Evolutionary conservation across 2,888 invertebrate genomes (phyloP).

Genomic region (Panorpa germanica): DNA sequence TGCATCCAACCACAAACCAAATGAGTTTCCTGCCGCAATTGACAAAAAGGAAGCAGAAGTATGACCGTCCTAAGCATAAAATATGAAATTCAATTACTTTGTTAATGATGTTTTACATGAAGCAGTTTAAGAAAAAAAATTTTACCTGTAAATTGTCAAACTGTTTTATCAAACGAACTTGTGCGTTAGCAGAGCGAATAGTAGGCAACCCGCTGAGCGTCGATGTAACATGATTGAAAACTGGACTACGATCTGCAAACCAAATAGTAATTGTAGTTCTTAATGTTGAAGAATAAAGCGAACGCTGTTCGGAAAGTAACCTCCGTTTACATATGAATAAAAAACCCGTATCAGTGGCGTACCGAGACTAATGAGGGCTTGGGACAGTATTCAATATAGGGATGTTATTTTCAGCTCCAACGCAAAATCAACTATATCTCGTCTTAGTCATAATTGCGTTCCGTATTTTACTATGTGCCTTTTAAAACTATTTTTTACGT

Average conservation of each 20-base stretch:
- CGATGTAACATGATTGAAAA: conserved; percentile 80
- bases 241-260: conserved; percentile 73
- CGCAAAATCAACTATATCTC: too few relatives aligned
- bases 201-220: conserved; percentile 72
- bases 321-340: too few relatives aligned
- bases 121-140: conserved; percentile 3
- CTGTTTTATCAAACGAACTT: conserved; percentile 50
- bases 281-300: too few relatives aligned
- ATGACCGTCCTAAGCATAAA: conserved; percentile 37
- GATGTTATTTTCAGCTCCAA: too few relatives aligned
- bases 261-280: too few relatives aligned
- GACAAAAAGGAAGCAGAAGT: conserved; percentile 49
- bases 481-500: too few relatives aligned
- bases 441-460: too few relatives aligned
- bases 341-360: too few relatives aligned
- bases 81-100: background rate
- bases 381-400: too few relatives aligned
- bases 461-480: too few relatives aligned
- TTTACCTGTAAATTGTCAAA: conserved; percentile 51
- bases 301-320: too few relatives aligned
- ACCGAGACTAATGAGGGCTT: too few relatives aligned
- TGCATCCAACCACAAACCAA: conserved; percentile 57
- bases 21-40: conserved; percentile 39
- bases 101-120: background rate
- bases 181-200: conserved; percentile 60